These are phyloP conservation scores for Drosophila azteca DNA, from an alignment of 1,140 invertebrate genomes.

Conservation along the genomic window DNA sequence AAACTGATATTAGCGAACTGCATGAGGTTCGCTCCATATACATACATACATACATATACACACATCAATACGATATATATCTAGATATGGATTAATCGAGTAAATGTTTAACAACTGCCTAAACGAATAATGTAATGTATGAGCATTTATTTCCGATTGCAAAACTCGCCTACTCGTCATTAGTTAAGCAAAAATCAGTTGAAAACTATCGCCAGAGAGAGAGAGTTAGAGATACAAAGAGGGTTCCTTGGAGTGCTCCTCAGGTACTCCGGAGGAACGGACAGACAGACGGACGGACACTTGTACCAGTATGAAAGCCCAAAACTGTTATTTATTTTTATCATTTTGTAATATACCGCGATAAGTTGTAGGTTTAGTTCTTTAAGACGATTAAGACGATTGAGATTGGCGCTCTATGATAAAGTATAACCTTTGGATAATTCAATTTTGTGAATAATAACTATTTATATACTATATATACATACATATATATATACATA, in stretches of 20 bases:
- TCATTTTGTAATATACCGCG: slow-evolving; percentile 69
- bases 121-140: slow-evolving; percentile 44
- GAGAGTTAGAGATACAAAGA: slow-evolving; percentile 14
- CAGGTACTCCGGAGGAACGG: neutral
- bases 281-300: slow-evolving; percentile 31
- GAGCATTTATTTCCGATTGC: slow-evolving; percentile 67
- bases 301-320: slow-evolving; percentile 80
- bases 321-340: slow-evolving; percentile 83
- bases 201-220: slow-evolving; percentile 26
- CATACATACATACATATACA: no score
- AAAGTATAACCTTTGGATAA: slow-evolving; percentile 69
- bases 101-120: slow-evolving; percentile 71
- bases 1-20: slow-evolving; percentile 72
- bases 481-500: slow-evolving; percentile 31
- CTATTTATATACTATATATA: slow-evolving; percentile 76
- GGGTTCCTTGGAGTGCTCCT: neutral
- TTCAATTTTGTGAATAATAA: slow-evolving; percentile 80
- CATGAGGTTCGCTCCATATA: slow-evolving; percentile 6
- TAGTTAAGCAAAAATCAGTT: slow-evolving; percentile 56
- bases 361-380: slow-evolving; percentile 62
- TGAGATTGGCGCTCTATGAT: slow-evolving; percentile 47
- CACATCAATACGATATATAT: slow-evolving; percentile 40
- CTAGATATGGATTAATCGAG: slow-evolving; percentile 38
- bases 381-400: slow-evolving; percentile 20
- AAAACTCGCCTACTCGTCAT: slow-evolving; percentile 75